Evolutionary conservation across 2,797 vertebrate genomes (phyloP).

Genomic region (Falco concolor): DNA sequence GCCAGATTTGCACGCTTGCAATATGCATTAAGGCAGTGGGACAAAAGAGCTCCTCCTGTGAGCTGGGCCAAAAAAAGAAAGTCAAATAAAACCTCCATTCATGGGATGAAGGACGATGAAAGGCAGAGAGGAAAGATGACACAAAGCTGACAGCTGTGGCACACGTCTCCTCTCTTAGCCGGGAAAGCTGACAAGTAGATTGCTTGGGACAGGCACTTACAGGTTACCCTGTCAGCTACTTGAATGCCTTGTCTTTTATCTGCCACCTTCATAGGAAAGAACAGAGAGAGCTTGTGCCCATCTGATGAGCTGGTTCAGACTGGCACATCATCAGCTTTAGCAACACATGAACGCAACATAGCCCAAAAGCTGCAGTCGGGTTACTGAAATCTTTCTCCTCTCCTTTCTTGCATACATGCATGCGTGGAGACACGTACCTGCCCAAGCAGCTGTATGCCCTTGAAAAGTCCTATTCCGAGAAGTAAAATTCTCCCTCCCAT

Average conservation of each 20-base stretch:
- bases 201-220: conserved; percentile 71
- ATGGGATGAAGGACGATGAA: conserved; percentile 69
- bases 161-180: conserved; percentile 67
- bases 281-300: conserved; percentile 64
- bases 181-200: conserved; percentile 73
- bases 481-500: background rate
- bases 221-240: conserved; percentile 71
- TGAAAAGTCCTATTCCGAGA: background rate
- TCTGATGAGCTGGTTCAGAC: conserved; percentile 58
- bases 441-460: background rate
- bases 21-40: background rate
- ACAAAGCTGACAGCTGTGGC: conserved; percentile 69
- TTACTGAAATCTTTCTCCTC: conserved; percentile 1
- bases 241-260: conserved; percentile 75
- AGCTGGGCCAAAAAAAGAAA: conserved; percentile 60
- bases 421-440: background rate
- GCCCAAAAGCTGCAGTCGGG: background rate
- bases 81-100: conserved; percentile 72
- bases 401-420: background rate
- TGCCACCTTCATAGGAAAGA: conserved; percentile 68
- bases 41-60: conserved; percentile 29
- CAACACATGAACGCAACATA: background rate
- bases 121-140: conserved; percentile 70
- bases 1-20: background rate
- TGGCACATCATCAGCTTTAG: conserved; percentile 62